Evolutionary conservation across 1,140 invertebrate genomes (phyloP), one percentile per base, ranked within the genome.

Genomic region (Polypedilum pembai): DNA sequence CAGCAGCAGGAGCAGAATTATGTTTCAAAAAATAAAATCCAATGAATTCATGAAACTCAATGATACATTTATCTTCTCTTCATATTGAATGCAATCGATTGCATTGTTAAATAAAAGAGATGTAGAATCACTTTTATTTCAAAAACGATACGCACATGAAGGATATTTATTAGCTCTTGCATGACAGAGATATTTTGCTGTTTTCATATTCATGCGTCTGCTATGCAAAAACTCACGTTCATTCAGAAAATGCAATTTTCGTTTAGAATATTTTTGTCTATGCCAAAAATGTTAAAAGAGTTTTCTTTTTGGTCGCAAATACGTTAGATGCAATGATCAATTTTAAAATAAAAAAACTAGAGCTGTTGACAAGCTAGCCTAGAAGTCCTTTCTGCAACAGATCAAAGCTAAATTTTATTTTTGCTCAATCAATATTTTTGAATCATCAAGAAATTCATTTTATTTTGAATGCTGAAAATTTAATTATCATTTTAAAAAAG

Each of bases 31-130:
- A 56, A 56, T 56, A 56, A 12, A 56, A 56, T 56, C 45, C 45
- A 56, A 56, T 56, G 45, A 56, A 56, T 56, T 56, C 45, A 56
- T 56, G 45, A 56, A 56, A 56, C n/a, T 56, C 45, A 56, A 56
- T 56, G 45, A 56, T 56, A 56, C 45, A 56, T 56, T 56, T 56
- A 56, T 56, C 45, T 56, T 56, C 45, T 56, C 12, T 56, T 4
- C 45, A n/a, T n/a, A 56, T 4, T 56, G 12, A 12, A 4, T 56
- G 45, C n/a, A 56, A n/a, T 56, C 24, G 24, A 33, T 56, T 56
- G 45, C 10, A n/a, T n/a, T 56, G 45, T 56, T 56, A n/a, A 56
- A 56, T 56, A 12, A n/a, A 15, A n/a, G 45, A 15, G 1, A 45
- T 45, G 41, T 8, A 56, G n/a, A n/a, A 56, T 15, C 8, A 56